Conservation (phyloP, 2,113 vertebrate genomes). For the Colinus virginianus region DNA sequence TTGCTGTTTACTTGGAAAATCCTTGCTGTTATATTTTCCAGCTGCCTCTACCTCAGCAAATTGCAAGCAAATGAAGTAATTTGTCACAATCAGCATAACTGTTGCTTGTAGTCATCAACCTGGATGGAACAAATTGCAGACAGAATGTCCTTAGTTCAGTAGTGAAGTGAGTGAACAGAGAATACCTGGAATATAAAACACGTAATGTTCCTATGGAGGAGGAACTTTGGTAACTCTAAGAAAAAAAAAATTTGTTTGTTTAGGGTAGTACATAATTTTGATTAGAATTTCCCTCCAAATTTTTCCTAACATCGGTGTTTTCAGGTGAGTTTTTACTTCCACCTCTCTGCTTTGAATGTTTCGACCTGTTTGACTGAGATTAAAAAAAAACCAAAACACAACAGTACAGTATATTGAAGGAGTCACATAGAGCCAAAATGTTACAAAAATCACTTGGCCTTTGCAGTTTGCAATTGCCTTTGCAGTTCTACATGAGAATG, state of each 20-base stretch:
- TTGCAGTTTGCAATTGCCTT: too few relatives aligned
- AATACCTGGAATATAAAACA: neutral
- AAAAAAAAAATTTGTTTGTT: neutral
- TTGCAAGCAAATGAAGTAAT: neutral
- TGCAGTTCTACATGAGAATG: neutral
- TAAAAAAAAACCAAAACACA: neutral
- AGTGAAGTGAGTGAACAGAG: neutral
- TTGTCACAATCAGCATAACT: neutral
- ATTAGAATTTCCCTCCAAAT: slow-evolving; percentile 24
- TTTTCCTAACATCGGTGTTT: neutral
- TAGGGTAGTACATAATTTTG: neutral
- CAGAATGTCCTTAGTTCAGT: neutral
- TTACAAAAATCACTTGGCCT: neutral
- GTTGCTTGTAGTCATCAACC: neutral
- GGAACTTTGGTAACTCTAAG: neutral
- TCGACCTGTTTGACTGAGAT: neutral
- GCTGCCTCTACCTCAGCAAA: neutral
- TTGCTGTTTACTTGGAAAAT: neutral
- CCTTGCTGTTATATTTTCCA: neutral
- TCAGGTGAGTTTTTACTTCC: slow-evolving; percentile 11
- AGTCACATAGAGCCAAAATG: neutral
- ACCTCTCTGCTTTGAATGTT: neutral
- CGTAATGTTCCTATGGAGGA: neutral
- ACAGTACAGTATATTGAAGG: neutral
- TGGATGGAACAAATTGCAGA: neutral